phyloP scores from a whole-genome alignment of 2,113 vertebrate genomes.

The Castor canadensis region DNA sequence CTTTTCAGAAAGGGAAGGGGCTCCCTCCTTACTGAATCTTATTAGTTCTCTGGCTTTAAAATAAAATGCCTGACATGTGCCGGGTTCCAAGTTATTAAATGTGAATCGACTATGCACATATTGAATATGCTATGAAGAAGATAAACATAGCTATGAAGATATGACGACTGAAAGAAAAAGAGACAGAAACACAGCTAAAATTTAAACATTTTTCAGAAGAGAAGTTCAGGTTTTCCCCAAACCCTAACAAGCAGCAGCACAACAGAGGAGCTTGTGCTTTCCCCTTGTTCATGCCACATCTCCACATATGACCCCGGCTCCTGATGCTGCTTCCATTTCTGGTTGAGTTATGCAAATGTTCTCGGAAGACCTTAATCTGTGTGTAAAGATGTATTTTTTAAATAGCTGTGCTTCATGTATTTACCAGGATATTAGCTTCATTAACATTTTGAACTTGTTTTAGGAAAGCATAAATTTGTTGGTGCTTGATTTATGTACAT shows the following conservation, averaged over 20 bases:
- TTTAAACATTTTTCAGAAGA: neutral
- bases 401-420: conserved; percentile 34
- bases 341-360: conserved; percentile 49
- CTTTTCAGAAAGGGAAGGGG: neutral
- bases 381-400: conserved; percentile 68
- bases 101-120: neutral
- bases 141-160: neutral
- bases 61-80: neutral
- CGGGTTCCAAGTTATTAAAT: neutral
- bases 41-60: conserved; percentile 28
- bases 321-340: conserved; percentile 1
- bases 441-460: conserved; percentile 53
- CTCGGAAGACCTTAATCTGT: conserved; percentile 39
- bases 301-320: neutral
- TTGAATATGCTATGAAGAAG: neutral
- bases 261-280: neutral
- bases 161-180: neutral
- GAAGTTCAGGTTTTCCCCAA: neutral
- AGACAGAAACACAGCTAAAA: neutral
- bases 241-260: neutral
- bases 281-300: neutral
- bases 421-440: conserved; percentile 46
- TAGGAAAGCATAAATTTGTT: conserved; percentile 35
- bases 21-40: neutral
- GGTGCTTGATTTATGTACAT: conserved; percentile 25